phyloP scores from a whole-genome alignment of 2,888 invertebrate species.

The Xestia sexstrigata region DNA sequence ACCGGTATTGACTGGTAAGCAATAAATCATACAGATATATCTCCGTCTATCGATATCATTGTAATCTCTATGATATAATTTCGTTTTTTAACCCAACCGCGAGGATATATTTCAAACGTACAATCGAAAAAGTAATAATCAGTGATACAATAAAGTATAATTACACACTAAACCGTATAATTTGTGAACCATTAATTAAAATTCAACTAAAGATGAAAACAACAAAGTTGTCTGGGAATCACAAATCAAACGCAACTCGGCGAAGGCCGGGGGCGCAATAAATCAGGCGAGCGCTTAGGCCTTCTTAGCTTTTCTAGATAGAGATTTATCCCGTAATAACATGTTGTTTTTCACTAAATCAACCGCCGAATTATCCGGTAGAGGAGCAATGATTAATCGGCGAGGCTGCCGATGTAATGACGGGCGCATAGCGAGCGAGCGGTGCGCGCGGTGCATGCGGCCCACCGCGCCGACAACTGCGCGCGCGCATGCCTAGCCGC shows the following conservation, averaged over 20 bases:
- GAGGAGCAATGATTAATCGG: conserved; percentile 89
- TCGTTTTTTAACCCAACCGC: conserved; percentile 62
- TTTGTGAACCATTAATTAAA: conserved; percentile 89
- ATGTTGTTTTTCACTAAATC: conserved; percentile 90
- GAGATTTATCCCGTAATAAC: conserved; percentile 91
- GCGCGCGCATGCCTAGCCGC: conserved; percentile 40
- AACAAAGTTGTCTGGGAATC: conserved; percentile 83
- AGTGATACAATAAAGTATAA: conserved; percentile 84
- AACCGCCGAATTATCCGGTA: conserved; percentile 91
- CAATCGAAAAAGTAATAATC: conserved; percentile 87
- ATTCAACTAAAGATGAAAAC: conserved; percentile 89
- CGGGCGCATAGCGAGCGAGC: conserved; percentile 71
- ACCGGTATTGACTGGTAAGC: conserved; percentile 50
- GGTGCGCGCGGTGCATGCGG: conserved; percentile 61
- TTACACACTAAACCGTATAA: conserved; percentile 86
- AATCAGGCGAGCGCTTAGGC: conserved; percentile 89
- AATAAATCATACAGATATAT: conserved; percentile 63
- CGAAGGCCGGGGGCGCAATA: conserved; percentile 85
- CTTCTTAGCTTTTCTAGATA: conserved; percentile 91
- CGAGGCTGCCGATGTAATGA: conserved; percentile 85
- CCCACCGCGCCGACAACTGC: conserved; percentile 48
- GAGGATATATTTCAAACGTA: conserved; percentile 78
- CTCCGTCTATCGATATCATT: conserved; percentile 64
- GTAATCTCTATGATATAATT: conserved; percentile 66
- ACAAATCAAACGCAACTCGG: conserved; percentile 88